Evolutionary conservation across 2,113 vertebrate species (phyloP), one percentile per base, ranked within the genome.

Genomic region (Brienomyrus brachyistius): DNA sequence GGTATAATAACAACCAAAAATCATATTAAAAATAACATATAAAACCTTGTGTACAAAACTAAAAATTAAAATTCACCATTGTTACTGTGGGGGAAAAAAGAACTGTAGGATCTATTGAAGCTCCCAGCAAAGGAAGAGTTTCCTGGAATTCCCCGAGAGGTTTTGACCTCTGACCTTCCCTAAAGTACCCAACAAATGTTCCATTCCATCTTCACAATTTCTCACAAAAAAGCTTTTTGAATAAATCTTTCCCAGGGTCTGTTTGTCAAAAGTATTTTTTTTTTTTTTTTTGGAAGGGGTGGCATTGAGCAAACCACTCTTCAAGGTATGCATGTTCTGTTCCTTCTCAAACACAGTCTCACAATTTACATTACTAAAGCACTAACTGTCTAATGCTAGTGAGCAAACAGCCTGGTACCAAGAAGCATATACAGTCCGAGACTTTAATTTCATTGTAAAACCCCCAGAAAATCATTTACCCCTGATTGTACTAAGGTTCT

Each of bases 91-190:
- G 6, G 45, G 47, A 50, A 85, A 21, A 51, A 48, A 48, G 82
- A 84, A 52, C 51, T 35, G 27, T 48, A 40, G n/a, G 5, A 48
- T 52, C 85, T 56, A 21, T 21, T 87, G 50, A 87, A 87, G n/a
- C 51, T 87, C 51, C 45, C 31, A 17, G 50, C 85, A 27, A 80
- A 51, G 31, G 66, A 77, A 90, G 62, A 31, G 62, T 80, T 90
- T 87, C 89, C 89, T 87, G 85, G 59, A 52, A 23, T 90, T 66
- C 59, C n/a, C 19, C 85, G 86, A 21, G 35, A 88, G 84, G 89
- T 40, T 45, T 31, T 90, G 66, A 80, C 89, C 59, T 87, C 21
- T 90, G 85, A 90, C 59, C 85, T 87, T 43, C 70, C 66, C 85
- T 77, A 90, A 90, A 62, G 59, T 77, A 17, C 35, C 17, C 85